phyloP scores from a whole-genome alignment of 2,888 invertebrate species.

The Latheticus oryzae region DNA sequence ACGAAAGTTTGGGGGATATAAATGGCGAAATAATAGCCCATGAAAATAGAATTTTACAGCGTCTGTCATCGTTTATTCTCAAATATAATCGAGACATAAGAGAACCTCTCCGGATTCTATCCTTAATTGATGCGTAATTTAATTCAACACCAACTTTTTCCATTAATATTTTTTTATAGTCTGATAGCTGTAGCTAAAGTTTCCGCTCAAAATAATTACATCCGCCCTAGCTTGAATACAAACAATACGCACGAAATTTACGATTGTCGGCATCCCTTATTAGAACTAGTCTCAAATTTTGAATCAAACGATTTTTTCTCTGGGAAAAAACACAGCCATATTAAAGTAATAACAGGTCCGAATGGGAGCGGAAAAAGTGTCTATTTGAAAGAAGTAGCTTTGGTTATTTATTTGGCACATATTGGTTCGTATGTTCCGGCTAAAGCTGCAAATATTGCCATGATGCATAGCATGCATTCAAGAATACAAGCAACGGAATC shows the following conservation, averaged over 20 bases:
- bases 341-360: slow-evolving; percentile 89
- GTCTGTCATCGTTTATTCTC: slow-evolving; percentile 59
- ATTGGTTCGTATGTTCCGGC: slow-evolving; percentile 93
- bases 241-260: slow-evolving; percentile 59
- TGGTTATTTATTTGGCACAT: slow-evolving; percentile 87
- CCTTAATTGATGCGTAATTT: slow-evolving; percentile 60
- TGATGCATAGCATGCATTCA: slow-evolving; percentile 80
- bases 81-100: slow-evolving; percentile 60
- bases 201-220: slow-evolving; percentile 59
- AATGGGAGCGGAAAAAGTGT: slow-evolving; percentile 94
- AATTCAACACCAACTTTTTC: background rate
- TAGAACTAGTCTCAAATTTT: slow-evolving; percentile 74
- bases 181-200: slow-evolving; percentile 63
- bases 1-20: slow-evolving; percentile 81
- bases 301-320: slow-evolving; percentile 80
- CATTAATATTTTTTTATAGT: slow-evolving; percentile 47
- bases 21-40: slow-evolving; percentile 82
- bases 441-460: slow-evolving; percentile 75
- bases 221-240: slow-evolving; percentile 60
- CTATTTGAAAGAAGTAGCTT: slow-evolving; percentile 85
- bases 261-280: slow-evolving; percentile 79
- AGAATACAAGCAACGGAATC: slow-evolving; percentile 83
- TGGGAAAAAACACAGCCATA: slow-evolving; percentile 67
- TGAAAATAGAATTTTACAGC: slow-evolving; percentile 79
- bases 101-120: slow-evolving; percentile 58